Conservation (phyloP, 2,113 vertebrate genomes). For the Sinocyclocheilus anophthalmus region DNA sequence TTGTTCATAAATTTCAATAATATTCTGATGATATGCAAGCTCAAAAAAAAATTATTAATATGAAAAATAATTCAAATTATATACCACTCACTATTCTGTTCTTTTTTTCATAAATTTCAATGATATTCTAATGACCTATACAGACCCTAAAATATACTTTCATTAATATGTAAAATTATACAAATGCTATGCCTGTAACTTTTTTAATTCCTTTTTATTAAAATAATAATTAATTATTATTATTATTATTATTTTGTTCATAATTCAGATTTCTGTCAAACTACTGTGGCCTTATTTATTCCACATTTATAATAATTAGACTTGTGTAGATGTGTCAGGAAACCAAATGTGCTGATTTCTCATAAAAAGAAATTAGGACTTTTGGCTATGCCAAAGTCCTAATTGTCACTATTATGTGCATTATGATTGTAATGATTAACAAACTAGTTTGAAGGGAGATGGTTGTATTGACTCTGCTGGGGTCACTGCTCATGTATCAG, state of each 20-base stretch:
- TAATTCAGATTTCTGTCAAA: background rate
- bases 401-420: background rate
- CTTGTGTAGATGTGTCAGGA: background rate
- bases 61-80: background rate
- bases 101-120: background rate
- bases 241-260: background rate
- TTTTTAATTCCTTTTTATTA: too few species aligned
- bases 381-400: background rate
- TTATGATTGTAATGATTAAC: slow-evolving; percentile 30
- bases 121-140: background rate
- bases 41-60: background rate
- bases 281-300: background rate
- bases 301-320: background rate
- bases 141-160: background rate
- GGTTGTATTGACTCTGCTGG: slow-evolving; percentile 19
- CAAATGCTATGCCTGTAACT: background rate
- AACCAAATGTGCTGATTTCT: background rate
- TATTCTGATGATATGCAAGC: background rate
- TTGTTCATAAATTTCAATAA: background rate
- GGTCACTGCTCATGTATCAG: slow-evolving; percentile 5
- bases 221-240: too few species aligned
- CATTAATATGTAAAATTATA: background rate
- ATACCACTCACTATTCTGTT: background rate
- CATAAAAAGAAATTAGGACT: background rate
- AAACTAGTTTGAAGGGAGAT: slow-evolving; percentile 1